Conservation (phyloP, 1,140 invertebrate species). For the Drosophila ambigua region DNA sequence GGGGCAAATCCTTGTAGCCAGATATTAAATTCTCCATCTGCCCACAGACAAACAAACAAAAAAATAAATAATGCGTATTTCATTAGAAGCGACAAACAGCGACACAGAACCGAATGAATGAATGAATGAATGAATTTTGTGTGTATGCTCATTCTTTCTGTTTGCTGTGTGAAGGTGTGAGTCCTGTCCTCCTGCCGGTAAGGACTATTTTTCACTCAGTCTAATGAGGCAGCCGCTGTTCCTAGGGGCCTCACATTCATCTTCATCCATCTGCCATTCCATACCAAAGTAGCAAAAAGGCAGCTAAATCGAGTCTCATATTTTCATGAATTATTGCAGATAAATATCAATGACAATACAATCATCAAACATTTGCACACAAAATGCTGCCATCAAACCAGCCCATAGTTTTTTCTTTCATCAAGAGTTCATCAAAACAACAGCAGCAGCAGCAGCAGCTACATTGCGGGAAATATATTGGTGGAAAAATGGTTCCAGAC, state of each 20-base stretch:
- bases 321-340: conserved; percentile 43
- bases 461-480: too few relatives aligned
- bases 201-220: conserved; percentile 51
- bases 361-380: conserved; percentile 33
- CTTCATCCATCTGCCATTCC: conserved; percentile 40
- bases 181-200: background rate
- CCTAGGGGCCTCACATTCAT: conserved; percentile 32
- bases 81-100: conserved; percentile 48
- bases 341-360: conserved; percentile 42
- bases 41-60: background rate
- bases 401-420: background rate
- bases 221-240: conserved; percentile 36
- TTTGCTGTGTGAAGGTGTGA: conserved; percentile 1
- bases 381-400: background rate
- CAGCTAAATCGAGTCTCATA: background rate
- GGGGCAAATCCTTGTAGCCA: conserved; percentile 3
- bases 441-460: too few relatives aligned
- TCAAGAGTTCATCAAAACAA: conserved; percentile 5
- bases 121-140: too few relatives aligned
- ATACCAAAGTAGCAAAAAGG: too few relatives aligned
- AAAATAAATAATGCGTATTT: conserved; percentile 62
- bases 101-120: conserved; percentile 11
- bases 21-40: conserved; percentile 56
- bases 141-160: too few relatives aligned
- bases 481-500: too few relatives aligned